Evolutionary conservation across 2,113 vertebrate species (phyloP), one percentile per base, ranked within the genome.

Genomic region (Apodemus speciosus): DNA sequence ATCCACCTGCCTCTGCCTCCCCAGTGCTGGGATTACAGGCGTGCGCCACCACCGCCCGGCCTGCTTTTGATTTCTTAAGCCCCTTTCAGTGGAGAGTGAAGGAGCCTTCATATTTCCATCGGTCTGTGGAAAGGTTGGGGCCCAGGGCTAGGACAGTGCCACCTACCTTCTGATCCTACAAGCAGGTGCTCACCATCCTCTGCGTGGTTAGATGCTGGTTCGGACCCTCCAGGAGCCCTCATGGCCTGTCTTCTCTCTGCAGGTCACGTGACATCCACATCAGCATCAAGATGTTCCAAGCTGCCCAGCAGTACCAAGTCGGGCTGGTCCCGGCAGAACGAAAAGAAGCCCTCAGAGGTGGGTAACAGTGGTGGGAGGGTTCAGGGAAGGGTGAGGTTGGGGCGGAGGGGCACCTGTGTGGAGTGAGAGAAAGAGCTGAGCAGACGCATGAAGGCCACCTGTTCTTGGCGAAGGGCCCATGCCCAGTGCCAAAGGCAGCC

Each of bases 341-440:
- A 99, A 97, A 99, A 99, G 98, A 99, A 99, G 95, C 99, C 99
- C 15, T 99, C 99, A 40, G 99, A 99, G 99, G 99, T 99, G 76
- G 56, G 96, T 84, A 18, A 30, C 11, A 56, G 18, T 32, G 38
- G n/a, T 21, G 25, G 68, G 9, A n/a, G n/a, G 68, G 68, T n/a
- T 66, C 30, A 32, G 46, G 18, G 13, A 21, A 38, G 30, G 43
- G 11, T 23, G 83, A 0, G 4, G 14, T 58, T 75, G 69, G 69
- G 66, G 69, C 7, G 27, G 62, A 0, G 62, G 27, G 79, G 58
- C 35, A 20, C 38, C 38, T 51, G 15, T 56, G 3, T 27, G 40
- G 38, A 32, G 21, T 14, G 35, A 56, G 85, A 25, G 49, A 43
- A 40, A 40, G n/a, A 40, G 46, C 69, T 25, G 58, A 46, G 68